These are phyloP conservation scores for Nymphalis io DNA, from an alignment of 1,140 invertebrate genomes.

Conservation along the genomic window DNA sequence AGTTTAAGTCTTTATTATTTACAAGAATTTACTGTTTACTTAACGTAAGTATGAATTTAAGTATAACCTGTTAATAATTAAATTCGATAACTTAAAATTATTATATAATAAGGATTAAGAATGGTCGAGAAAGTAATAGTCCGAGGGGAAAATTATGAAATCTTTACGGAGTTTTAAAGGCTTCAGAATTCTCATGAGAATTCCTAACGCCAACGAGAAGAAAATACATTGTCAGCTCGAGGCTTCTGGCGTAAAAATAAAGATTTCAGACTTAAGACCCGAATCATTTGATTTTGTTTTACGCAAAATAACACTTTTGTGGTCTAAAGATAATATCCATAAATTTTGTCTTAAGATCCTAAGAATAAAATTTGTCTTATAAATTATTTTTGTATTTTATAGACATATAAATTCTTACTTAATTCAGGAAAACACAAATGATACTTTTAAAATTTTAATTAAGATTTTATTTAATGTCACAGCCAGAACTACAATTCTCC, in stretches of 20 bases:
- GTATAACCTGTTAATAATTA: not conserved
- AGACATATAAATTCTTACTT: too few species aligned
- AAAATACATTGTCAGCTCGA: conserved; percentile 6
- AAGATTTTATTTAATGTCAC: too few species aligned
- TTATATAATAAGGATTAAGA: not conserved
- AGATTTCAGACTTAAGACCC: conserved; percentile 5
- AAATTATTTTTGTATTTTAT: too few species aligned
- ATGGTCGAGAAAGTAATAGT: not conserved
- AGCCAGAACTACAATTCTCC: too few species aligned
- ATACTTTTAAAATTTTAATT: too few species aligned
- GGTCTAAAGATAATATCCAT: not conserved
- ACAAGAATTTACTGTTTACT: not conserved
- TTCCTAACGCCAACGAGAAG: conserved; percentile 5
- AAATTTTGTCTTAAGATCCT: not conserved
- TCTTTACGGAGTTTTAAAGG: conserved; percentile 13
- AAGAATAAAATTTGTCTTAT: too few species aligned
- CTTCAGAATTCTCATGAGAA: conserved; percentile 11
- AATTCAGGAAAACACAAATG: too few species aligned
- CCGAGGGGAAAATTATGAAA: conserved; percentile 8
- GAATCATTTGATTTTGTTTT: conserved; percentile 2
- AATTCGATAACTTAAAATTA: not conserved
- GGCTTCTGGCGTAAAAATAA: conserved; percentile 2
- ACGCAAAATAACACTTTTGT: not conserved
- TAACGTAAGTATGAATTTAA: not conserved
- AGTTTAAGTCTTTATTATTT: not conserved